A percentile compares a stretch with the other conserved stretches of the same genome.
Conservation (phyloP, 2,888 invertebrate genomes). For the Thalpophila matura region DNA sequence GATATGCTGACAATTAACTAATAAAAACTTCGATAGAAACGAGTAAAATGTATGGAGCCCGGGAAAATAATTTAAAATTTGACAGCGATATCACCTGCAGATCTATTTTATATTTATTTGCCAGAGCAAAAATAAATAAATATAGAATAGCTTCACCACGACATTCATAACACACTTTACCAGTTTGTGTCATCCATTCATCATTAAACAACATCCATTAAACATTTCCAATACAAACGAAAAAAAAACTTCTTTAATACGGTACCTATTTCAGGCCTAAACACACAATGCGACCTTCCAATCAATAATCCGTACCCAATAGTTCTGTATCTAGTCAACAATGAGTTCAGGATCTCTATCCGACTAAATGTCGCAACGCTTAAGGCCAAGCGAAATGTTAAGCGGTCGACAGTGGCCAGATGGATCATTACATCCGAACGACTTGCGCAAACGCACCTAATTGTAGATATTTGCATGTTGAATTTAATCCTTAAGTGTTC, state of each 20-base stretch:
- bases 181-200: too few species aligned
- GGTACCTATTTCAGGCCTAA: conserved; percentile 6
- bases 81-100: too few species aligned
- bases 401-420: conserved; percentile 78
- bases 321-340: conserved; percentile 57
- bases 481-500: conserved; percentile 62
- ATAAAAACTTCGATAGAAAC: too few species aligned
- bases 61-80: too few species aligned
- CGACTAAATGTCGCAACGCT: conserved; percentile 74
- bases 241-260: conserved; percentile 7
- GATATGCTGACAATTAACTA: too few species aligned
- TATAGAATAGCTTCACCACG: too few species aligned
- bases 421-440: conserved; percentile 76
- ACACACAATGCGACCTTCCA: conserved; percentile 21
- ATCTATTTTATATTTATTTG: too few species aligned
- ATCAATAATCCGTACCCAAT: conserved; percentile 39
- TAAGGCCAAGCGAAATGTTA: conserved; percentile 87
- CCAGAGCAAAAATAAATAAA: too few species aligned
- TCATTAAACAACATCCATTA: too few species aligned
- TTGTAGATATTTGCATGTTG: conserved; percentile 64
- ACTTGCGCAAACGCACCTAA: conserved; percentile 65
- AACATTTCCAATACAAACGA: neutral
- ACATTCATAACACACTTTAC: too few species aligned
- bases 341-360: conserved; percentile 67
- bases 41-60: too few species aligned